Percentiles rank a stretch among this genome's conserved stretches.
These are phyloP conservation scores for Selene dorsalis DNA, from an alignment of 2,797 vertebrate genomes.

Conservation along the genomic window DNA sequence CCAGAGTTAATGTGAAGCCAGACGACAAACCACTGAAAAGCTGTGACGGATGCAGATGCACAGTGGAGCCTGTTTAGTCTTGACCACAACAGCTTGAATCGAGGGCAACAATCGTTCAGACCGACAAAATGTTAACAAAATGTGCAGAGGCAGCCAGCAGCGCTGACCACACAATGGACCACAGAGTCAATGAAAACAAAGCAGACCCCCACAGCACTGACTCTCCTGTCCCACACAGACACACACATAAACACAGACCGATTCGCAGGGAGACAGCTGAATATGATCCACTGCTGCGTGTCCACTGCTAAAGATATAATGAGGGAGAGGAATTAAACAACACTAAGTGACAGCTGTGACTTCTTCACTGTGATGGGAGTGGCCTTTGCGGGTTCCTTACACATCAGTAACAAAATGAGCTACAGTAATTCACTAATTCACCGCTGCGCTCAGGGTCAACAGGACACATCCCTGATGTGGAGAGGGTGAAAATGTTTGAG, in stretches of 20 bases:
- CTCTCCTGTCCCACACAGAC: conserved; percentile 23
- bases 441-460: conserved; percentile 1
- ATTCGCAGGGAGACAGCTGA: conserved; percentile 40
- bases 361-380: neutral
- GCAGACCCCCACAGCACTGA: conserved; percentile 49
- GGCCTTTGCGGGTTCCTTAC: neutral
- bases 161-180: conserved; percentile 66
- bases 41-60: conserved; percentile 3
- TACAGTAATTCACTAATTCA: conserved; percentile 11
- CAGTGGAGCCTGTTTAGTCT: conserved; percentile 29
- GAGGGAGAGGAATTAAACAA: neutral
- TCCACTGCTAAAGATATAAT: conserved; percentile 10
- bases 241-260: conserved; percentile 25
- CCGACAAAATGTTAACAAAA: conserved; percentile 69
- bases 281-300: conserved; percentile 32
- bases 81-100: conserved; percentile 31
- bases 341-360: neutral
- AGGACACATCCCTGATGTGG: neutral
- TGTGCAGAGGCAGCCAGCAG: conserved; percentile 69
- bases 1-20: conserved; percentile 36
- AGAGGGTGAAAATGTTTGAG: conserved; percentile 30
- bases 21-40: conserved; percentile 9
- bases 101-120: conserved; percentile 52
- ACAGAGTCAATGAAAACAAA: conserved; percentile 73
- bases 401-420: conserved; percentile 14